Percentiles rank a stretch among this genome's conserved stretches.
phyloP scores from a whole-genome alignment of 2,888 invertebrate genomes.

The Syrista parreyssii region DNA sequence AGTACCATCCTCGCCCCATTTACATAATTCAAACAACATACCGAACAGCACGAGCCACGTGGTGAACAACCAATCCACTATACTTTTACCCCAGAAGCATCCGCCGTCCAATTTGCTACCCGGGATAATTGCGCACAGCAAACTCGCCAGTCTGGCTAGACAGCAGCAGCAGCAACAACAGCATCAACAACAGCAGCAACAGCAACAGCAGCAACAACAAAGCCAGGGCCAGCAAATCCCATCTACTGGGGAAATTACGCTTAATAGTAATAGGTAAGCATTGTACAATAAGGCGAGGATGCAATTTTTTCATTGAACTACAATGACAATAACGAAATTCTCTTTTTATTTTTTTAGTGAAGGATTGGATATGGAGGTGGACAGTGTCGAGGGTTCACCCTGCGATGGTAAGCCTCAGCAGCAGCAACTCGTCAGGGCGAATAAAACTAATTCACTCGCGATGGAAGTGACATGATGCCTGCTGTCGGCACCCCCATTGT shows the following conservation, averaged over 20 bases:
- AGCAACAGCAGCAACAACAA: conserved; percentile 27
- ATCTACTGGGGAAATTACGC: conserved; percentile 68
- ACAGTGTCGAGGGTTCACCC: conserved; percentile 55
- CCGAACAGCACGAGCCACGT: conserved; percentile 49
- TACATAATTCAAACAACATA: conserved; percentile 31
- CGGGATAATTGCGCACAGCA: conserved; percentile 58
- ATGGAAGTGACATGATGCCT: conserved; percentile 75
- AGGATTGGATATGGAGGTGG: conserved; percentile 61
- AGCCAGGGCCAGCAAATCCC: conserved; percentile 42
- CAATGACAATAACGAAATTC: background rate
- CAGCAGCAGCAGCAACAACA: conserved; percentile 55
- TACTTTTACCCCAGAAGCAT: conserved; percentile 61
- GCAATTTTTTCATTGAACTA: background rate
- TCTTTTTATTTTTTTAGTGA: conserved; percentile 49
- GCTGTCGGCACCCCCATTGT: conserved; percentile 62
- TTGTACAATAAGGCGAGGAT: background rate
- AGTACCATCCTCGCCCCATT: conserved; percentile 32
- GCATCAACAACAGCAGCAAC: conserved; percentile 39
- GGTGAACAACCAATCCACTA: conserved; percentile 54
- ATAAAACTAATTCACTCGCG: conserved; percentile 68
- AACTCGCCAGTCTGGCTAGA: conserved; percentile 58
- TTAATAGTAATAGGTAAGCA: conserved; percentile 73
- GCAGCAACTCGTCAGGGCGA: conserved; percentile 68
- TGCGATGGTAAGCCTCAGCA: conserved; percentile 63
- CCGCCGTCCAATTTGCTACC: conserved; percentile 58